phyloP scores from a whole-genome alignment of 2,797 vertebrate species.

The Schizopygopsis malacanthus region DNA sequence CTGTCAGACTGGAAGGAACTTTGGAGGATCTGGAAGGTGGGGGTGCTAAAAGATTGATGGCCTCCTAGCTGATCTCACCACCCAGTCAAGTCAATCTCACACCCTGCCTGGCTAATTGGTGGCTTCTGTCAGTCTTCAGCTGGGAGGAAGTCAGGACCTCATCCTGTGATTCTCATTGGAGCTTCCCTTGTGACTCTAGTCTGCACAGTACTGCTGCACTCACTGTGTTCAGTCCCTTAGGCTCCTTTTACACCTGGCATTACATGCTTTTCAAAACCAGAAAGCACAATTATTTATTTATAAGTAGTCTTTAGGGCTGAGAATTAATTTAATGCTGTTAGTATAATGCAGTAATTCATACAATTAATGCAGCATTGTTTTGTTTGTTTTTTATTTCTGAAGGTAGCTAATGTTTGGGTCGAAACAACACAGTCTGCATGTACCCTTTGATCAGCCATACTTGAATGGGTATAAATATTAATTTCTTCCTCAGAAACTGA shows the following conservation, averaged over 20 bases:
- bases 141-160: conserved; percentile 43
- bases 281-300: background rate
- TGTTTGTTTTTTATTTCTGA: background rate
- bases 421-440: background rate
- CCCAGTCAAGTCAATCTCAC: conserved; percentile 51
- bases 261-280: background rate
- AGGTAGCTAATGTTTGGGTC: background rate
- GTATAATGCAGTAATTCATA: background rate
- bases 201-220: conserved; percentile 20
- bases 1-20: conserved; percentile 24
- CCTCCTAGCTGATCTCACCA: conserved; percentile 43
- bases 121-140: conserved; percentile 61
- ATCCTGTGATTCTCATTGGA: conserved; percentile 25
- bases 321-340: background rate
- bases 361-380: background rate
- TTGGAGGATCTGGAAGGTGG: conserved; percentile 34
- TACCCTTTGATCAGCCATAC: background rate
- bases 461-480: background rate
- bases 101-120: conserved; percentile 67
- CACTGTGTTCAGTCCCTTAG: background rate
- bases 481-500: background rate
- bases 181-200: background rate
- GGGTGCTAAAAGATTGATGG: conserved; percentile 51
- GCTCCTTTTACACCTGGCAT: background rate
- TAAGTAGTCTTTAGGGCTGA: background rate